Percentiles rank a stretch among this genome's conserved stretches.
phyloP scores from a whole-genome alignment of 2,888 invertebrate species.

The Acanthosepion lycidas region DNA sequence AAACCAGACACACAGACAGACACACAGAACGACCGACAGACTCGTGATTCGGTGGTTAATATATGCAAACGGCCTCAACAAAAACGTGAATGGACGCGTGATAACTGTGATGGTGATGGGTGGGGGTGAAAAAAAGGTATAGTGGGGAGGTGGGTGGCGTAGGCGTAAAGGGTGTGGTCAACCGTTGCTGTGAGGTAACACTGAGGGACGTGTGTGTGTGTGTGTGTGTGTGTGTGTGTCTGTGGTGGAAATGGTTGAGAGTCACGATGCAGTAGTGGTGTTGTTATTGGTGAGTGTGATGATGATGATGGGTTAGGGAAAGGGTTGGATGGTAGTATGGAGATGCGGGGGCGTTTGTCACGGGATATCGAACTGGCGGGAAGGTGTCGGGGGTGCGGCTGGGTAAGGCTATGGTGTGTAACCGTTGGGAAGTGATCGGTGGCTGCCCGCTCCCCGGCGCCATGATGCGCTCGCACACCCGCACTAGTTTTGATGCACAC shows the following conservation, averaged over 20 bases:
- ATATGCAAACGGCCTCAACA: slow-evolving; percentile 11
- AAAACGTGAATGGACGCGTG: slow-evolving; percentile 33
- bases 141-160: neutral
- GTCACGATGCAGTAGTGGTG: no score
- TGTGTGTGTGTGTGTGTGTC: no score
- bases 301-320: neutral
- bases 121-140: neutral
- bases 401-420: neutral
- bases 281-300: no score
- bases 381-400: neutral
- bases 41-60: neutral
- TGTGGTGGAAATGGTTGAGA: no score
- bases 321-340: neutral
- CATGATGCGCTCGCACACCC: no score
- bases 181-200: no score
- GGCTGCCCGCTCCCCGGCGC: no score
- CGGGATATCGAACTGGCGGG: slow-evolving; percentile 33
- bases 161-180: neutral
- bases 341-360: slow-evolving; percentile 33
- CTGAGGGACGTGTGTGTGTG: no score
- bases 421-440: no score
- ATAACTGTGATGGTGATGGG: neutral
- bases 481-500: no score
- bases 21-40: neutral
- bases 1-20: neutral